These are phyloP conservation scores for Acropora yongei DNA, from an alignment of 64 coral and sea anemone species.

Conservation along the genomic window DNA sequence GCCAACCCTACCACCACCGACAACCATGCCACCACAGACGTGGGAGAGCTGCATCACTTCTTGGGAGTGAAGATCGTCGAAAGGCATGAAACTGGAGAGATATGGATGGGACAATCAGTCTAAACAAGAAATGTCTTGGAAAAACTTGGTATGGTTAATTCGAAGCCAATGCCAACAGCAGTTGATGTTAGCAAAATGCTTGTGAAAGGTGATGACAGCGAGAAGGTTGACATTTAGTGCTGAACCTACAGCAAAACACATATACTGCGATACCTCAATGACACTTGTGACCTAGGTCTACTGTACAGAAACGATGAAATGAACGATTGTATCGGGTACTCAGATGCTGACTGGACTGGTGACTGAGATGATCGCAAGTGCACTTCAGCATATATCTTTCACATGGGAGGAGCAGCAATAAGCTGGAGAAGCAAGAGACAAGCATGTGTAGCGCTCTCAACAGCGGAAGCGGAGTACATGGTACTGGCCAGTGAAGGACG, in stretches of 20 bases:
- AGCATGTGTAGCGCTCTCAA: constrained; percentile 29
- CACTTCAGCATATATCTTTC: constrained; percentile 61
- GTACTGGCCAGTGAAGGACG: not conserved
- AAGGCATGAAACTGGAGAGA: too few relatives aligned
- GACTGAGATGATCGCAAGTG: constrained; percentile 57
- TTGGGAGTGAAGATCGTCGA: too few relatives aligned
- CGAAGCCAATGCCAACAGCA: too few relatives aligned
- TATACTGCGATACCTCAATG: constrained; percentile 50
- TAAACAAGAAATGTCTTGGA: not conserved
- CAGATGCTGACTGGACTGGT: constrained; percentile 66
- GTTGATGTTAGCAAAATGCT: too few relatives aligned
- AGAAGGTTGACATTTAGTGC: too few relatives aligned
- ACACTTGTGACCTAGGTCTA: constrained; percentile 1
- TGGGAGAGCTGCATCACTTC: constrained; percentile 54
- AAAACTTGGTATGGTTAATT: constrained; percentile 34
- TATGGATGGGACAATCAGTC: too few relatives aligned
- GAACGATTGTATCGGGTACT: constrained; percentile 48
- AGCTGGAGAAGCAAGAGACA: constrained; percentile 68
- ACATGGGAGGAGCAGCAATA: constrained; percentile 45
- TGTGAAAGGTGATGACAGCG: too few relatives aligned
- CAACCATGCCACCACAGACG: too few relatives aligned
- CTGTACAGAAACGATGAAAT: constrained; percentile 16
- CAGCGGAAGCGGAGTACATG: constrained; percentile 35
- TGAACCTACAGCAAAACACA: not conserved
- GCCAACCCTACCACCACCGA: too few relatives aligned